Evolutionary conservation across 2,113 vertebrate species (phyloP).

Genomic region (Monopterus albus): DNA sequence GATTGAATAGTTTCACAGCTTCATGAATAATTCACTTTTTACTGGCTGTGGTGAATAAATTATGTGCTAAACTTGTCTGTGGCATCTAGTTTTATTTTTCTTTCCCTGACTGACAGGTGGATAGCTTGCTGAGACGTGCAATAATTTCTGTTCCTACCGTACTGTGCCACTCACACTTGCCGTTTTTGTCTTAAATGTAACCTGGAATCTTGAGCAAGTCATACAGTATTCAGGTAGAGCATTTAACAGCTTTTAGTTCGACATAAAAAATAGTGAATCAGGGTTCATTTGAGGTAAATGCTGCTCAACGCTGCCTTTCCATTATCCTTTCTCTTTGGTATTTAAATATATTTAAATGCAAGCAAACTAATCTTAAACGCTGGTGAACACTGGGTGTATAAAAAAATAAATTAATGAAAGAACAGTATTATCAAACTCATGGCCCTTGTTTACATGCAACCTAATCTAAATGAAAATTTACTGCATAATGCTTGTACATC

Average conservation of each 20-base stretch:
- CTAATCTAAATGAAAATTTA: conserved; percentile 48
- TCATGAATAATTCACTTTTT: conserved; percentile 21
- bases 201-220: neutral
- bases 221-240: neutral
- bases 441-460: conserved; percentile 39
- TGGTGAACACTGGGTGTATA: conserved; percentile 9
- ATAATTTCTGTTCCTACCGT: too few relatives aligned
- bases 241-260: neutral
- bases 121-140: too few relatives aligned
- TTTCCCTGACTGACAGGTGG: conserved; percentile 7
- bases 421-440: conserved; percentile 8
- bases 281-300: neutral
- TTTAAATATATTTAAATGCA: neutral
- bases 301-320: neutral
- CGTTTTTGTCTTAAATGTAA: neutral
- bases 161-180: too few relatives aligned
- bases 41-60: conserved; percentile 10
- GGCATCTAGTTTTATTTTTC: neutral
- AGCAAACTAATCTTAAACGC: neutral
- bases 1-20: neutral
- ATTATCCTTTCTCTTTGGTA: neutral
- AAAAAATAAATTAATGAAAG: conserved; percentile 23
- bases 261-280: neutral
- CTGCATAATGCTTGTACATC: conserved; percentile 43
- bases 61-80: neutral